A percentile compares a stretch with the other conserved stretches of the same genome.
Conservation (phyloP, 1,140 invertebrate species). For the Cheumatopsyche charites region DNA sequence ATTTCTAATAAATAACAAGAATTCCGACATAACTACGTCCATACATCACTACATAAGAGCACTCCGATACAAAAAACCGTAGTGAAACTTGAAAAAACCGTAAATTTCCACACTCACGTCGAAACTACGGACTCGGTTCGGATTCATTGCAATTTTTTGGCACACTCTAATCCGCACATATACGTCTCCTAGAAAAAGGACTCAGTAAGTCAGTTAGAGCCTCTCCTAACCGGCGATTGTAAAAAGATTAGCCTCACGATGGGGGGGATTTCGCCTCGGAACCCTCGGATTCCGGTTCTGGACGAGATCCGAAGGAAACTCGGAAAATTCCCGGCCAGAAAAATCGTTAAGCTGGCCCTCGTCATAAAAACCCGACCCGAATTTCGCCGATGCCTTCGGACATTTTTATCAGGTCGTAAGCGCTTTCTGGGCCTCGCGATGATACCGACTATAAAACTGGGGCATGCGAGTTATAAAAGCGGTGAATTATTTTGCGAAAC, state of each 20-base stretch:
- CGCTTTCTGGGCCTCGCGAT: not conserved
- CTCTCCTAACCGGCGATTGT: slow-evolving; percentile 33
- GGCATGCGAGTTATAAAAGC: too few species aligned
- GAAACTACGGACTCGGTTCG: not conserved
- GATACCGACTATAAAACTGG: too few species aligned
- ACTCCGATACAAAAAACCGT: too few species aligned
- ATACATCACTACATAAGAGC: too few species aligned
- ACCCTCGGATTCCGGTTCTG: too few species aligned
- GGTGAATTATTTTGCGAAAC: too few species aligned
- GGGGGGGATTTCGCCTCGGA: slow-evolving; percentile 16
- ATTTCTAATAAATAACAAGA: too few species aligned
- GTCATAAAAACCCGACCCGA: slow-evolving; percentile 3
- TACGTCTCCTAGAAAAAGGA: slow-evolving; percentile 11
- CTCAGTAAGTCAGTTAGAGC: slow-evolving; percentile 21
- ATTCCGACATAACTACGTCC: too few species aligned
- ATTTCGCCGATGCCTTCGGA: not conserved
- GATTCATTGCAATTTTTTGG: slow-evolving; percentile 7
- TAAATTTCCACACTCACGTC: not conserved
- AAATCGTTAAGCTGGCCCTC: slow-evolving; percentile 37
- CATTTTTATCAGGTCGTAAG: slow-evolving; percentile 29
- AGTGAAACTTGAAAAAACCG: not conserved
- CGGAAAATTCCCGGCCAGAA: slow-evolving; percentile 17
- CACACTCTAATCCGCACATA: too few species aligned
- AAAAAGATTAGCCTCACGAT: slow-evolving; percentile 37
- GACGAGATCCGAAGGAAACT: too few species aligned